Evolutionary conservation across 2,113 vertebrate genomes (phyloP), one percentile per base, ranked within the genome.

Genomic region (Addax nasomaculatus): DNA sequence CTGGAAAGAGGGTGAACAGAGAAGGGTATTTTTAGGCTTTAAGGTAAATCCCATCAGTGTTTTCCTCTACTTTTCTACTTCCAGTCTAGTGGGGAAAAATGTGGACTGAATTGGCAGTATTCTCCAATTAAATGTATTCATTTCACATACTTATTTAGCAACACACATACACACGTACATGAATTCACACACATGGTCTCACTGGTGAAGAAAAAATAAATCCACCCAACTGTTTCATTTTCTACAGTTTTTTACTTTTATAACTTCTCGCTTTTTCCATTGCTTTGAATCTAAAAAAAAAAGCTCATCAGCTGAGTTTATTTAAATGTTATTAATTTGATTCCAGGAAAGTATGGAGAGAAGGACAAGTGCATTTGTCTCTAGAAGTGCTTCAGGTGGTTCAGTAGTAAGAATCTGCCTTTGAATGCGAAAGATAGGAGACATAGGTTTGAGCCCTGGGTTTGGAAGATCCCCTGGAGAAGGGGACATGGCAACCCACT

Each of bases 191-290:
- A 43, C 30, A 2, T 51, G 16, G 43, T 80, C 53, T 93, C 33
- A 88, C 45, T 94, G 92, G 49, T 7, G 51, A 90, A 78, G 81
- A 76, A 95, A 95, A 94, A 94, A 90, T 87, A 70, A 67, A 96
- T 76, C 4, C 30, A 78, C 14, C 27, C 89, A 92, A 55, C 27
- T 92, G n/a, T 45, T 95, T 78, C 21, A 33, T 73, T 95, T 94
- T 78, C 55, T 10, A 29, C 15, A 51, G 1, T 43, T 73, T 76
- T 90, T 87, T 49, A 43, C 33, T 87, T 73, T 17, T 76, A 1
- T 39, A 73, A 30, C 29, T 93, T 85, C 14, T 86, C 49, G 10
- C 2, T 78, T 95, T 57, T 95, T 84, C 11, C 8, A 76, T 64
- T 62, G 49, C 47, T 86, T 90, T 85, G 13, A 73, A 87, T 92